Conservation (phyloP, 2,888 invertebrate genomes). For the Caradrina clavipalpis region DNA sequence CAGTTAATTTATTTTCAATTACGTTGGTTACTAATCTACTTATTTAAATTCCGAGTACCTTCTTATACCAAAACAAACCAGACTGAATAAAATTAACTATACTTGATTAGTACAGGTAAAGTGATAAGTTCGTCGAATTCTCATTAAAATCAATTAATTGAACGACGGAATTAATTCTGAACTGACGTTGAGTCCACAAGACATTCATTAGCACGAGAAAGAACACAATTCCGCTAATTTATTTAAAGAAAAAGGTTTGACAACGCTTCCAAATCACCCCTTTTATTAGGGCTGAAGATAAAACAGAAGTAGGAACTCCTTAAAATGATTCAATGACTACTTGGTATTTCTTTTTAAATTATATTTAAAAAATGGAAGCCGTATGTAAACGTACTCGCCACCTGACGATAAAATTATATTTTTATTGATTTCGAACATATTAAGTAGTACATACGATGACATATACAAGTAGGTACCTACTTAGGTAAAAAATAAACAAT, state of each 20-base stretch:
- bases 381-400: no score
- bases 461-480: no score
- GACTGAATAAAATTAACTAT: slow-evolving; percentile 33
- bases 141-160: slow-evolving; percentile 82
- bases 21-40: slow-evolving; percentile 21
- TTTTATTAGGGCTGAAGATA: slow-evolving; percentile 41
- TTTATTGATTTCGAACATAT: no score
- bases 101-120: slow-evolving; percentile 19
- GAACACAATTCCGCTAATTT: slow-evolving; percentile 86
- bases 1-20: slow-evolving; percentile 33
- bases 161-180: slow-evolving; percentile 71
- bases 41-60: slow-evolving; percentile 36
- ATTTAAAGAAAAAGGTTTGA: slow-evolving; percentile 84
- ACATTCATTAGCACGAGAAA: slow-evolving; percentile 83
- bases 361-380: neutral
- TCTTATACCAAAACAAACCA: slow-evolving; percentile 25
- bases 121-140: slow-evolving; percentile 62
- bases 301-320: slow-evolving; percentile 18
- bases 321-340: slow-evolving; percentile 4
- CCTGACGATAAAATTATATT: neutral
- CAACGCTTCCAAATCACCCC: slow-evolving; percentile 66
- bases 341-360: neutral
- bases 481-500: no score
- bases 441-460: no score
- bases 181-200: slow-evolving; percentile 76